Percentiles rank a stretch among this genome's conserved stretches.
Conservation (phyloP, 92 coral and sea anemone genomes). For the Blastomussa wellsi region DNA sequence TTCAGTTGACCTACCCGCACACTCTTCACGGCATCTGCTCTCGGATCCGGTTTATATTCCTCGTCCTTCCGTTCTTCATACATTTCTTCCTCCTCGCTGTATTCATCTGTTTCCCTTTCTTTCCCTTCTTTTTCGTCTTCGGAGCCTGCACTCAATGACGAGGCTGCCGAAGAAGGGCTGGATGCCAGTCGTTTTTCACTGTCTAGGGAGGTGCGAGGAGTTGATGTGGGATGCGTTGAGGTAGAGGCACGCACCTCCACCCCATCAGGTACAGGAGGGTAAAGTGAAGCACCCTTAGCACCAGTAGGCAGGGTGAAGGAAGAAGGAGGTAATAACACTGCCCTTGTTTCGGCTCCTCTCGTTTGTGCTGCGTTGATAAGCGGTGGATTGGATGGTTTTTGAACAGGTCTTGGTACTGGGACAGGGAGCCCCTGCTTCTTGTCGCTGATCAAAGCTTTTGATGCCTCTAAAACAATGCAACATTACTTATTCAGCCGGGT, state of each 20-base stretch:
- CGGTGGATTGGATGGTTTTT: neutral
- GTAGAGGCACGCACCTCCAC: constrained; percentile 22
- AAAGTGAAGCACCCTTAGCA: neutral
- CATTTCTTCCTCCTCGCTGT: neutral
- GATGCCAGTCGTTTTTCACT: constrained; percentile 6
- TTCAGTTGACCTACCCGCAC: constrained; percentile 16
- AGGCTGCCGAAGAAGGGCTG: constrained; percentile 24
- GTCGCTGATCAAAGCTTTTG: neutral
- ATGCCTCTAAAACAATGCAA: neutral
- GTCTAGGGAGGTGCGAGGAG: constrained; percentile 49
- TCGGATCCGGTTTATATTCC: neutral
- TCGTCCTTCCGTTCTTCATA: constrained; percentile 1
- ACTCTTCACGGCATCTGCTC: constrained; percentile 12
- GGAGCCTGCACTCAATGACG: constrained; percentile 23
- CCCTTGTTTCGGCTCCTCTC: neutral
- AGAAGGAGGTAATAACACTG: constrained; percentile 59
- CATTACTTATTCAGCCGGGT: neutral
- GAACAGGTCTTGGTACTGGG: neutral
- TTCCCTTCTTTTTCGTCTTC: constrained; percentile 6
- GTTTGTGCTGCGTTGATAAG: neutral
- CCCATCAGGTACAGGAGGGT: constrained; percentile 13
- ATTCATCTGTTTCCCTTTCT: neutral
- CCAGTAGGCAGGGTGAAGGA: constrained; percentile 46
- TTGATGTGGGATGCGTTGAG: constrained; percentile 31
- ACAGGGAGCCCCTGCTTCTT: neutral